Evolutionary conservation across 2,113 vertebrate species (phyloP).

Genomic region (Micromys minutus): DNA sequence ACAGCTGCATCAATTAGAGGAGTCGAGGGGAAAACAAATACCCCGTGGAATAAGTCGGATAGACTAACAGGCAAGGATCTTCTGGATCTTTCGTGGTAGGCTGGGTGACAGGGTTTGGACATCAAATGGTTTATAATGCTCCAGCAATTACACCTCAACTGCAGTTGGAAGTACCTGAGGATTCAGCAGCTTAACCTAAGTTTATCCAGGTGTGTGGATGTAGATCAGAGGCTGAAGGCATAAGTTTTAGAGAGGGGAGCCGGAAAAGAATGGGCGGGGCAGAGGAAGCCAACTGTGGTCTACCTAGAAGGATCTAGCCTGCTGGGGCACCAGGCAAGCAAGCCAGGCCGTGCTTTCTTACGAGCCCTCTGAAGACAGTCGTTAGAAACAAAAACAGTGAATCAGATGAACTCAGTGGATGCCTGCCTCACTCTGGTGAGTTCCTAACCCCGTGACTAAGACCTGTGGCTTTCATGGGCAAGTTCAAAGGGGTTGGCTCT

Average conservation of each 20-base stretch:
- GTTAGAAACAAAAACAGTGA: constrained; percentile 19
- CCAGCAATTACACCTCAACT: constrained; percentile 4
- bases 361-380: neutral
- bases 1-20: constrained; percentile 83
- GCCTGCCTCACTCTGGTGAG: neutral
- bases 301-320: neutral
- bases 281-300: constrained; percentile 48
- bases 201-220: constrained; percentile 60
- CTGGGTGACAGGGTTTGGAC: constrained; percentile 52
- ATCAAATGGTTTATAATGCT: constrained; percentile 38
- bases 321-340: neutral
- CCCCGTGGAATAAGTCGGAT: constrained; percentile 23
- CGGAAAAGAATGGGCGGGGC: constrained; percentile 27
- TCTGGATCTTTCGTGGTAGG: neutral
- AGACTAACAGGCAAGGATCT: constrained; percentile 35
- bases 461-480: neutral
- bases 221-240: constrained; percentile 45
- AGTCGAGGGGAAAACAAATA: constrained; percentile 73
- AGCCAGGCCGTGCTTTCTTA: neutral
- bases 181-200: neutral
- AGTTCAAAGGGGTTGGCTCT: neutral
- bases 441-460: constrained; percentile 55
- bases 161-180: neutral
- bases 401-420: neutral
- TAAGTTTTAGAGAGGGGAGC: neutral